Conservation (phyloP, 1,140 invertebrate species). For the Drosophila rufa region DNA sequence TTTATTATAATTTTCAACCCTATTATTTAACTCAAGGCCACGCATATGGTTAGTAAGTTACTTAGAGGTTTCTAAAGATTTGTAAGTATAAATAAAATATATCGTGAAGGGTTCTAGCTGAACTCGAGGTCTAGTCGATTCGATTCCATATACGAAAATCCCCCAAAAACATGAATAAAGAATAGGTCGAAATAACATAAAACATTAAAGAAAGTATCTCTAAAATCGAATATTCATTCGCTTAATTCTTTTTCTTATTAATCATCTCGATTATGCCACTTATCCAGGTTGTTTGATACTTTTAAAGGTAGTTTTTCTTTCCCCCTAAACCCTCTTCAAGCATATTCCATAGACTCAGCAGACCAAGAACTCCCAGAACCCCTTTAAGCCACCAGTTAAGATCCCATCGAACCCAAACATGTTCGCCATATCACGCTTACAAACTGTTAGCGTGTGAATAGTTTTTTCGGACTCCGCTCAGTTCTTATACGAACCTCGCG, state of each 20-base stretch:
- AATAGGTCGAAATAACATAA: too few relatives aligned
- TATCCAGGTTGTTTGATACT: background rate
- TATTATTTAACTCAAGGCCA: too few relatives aligned
- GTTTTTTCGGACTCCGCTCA: slow-evolving; percentile 39
- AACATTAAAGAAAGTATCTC: too few relatives aligned
- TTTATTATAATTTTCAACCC: too few relatives aligned
- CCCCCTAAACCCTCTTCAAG: background rate
- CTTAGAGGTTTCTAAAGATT: too few relatives aligned
- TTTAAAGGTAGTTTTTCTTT: background rate
- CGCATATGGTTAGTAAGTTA: too few relatives aligned
- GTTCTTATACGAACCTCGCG: slow-evolving; percentile 72
- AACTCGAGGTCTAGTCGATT: too few relatives aligned
- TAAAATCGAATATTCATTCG: background rate
- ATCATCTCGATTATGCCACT: background rate
- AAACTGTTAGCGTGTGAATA: slow-evolving; percentile 45
- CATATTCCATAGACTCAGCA: background rate
- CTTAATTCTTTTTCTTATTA: background rate
- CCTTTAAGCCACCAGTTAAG: background rate
- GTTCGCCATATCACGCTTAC: slow-evolving; percentile 44
- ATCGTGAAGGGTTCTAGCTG: too few relatives aligned
- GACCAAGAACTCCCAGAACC: background rate
- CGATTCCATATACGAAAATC: too few relatives aligned
- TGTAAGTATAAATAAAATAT: too few relatives aligned
- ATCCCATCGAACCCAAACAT: slow-evolving; percentile 54
- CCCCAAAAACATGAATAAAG: too few relatives aligned